A percentile compares a stretch with the other conserved stretches of the same genome.
Conservation (phyloP, 2,888 invertebrate species). For the Drosophila bunnanda region DNA sequence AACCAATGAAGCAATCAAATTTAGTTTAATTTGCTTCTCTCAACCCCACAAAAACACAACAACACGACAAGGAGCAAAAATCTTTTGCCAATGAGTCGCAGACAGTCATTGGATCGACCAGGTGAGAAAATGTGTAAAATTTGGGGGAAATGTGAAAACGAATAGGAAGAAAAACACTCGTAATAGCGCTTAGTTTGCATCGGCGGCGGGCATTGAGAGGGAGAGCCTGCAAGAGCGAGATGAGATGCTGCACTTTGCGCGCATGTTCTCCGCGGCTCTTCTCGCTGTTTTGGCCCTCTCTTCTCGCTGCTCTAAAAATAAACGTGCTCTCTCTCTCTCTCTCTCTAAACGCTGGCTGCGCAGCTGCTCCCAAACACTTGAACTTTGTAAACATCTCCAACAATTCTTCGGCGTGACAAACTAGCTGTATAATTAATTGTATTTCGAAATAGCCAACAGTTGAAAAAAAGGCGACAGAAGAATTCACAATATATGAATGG, state of each 20-base stretch:
- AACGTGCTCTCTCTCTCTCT: conserved; percentile 59
- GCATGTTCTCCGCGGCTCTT: conserved; percentile 50
- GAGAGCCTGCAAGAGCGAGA: conserved; percentile 67
- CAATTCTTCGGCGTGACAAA: conserved; percentile 28
- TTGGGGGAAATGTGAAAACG: conserved; percentile 5
- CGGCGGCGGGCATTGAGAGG: conserved; percentile 15
- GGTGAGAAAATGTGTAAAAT: conserved; percentile 60
- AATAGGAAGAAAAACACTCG: conserved; percentile 16
- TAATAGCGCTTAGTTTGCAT: conserved; percentile 23
- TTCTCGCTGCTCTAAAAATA: conserved; percentile 71
- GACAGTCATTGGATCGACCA: conserved; percentile 82
- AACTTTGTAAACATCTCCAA: conserved; percentile 52
- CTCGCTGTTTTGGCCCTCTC: conserved; percentile 46
- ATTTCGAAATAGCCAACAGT: conserved; percentile 15
- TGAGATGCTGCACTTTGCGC: conserved; percentile 70
- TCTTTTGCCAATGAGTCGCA: conserved; percentile 81
- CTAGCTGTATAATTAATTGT: conserved; percentile 28
- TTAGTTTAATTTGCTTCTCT: conserved; percentile 66
- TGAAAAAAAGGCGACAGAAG: conserved; percentile 8
- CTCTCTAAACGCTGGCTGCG: conserved; percentile 60
- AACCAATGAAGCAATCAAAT: conserved; percentile 74
- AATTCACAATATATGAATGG: conserved; percentile 28
- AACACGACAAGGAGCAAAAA: conserved; percentile 64
- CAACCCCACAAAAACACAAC: conserved; percentile 58
- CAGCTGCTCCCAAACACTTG: conserved; percentile 66